These are phyloP conservation scores for Dicranocentrus wangi DNA, from an alignment of 2,888 invertebrate genomes.

Conservation along the genomic window DNA sequence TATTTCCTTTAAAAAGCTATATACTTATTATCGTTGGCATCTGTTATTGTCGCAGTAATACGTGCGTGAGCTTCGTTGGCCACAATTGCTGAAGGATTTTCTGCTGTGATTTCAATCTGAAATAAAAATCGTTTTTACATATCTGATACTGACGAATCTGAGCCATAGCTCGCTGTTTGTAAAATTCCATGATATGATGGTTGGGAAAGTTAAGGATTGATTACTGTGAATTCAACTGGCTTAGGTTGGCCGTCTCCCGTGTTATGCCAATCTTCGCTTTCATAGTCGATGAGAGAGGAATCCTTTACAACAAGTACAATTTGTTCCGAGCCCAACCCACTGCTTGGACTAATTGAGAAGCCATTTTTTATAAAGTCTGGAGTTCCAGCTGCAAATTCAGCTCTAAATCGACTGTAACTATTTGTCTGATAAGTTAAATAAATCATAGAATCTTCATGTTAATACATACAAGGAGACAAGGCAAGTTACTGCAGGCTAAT, in stretches of 20 bases:
- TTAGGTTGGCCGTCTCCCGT: neutral
- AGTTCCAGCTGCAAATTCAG: constrained; percentile 17
- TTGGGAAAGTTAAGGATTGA: neutral
- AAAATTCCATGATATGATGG: neutral
- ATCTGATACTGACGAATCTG: neutral
- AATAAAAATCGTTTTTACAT: neutral
- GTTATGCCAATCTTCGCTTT: constrained; percentile 14
- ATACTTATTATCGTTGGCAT: constrained; percentile 56
- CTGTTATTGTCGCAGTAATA: constrained; percentile 27
- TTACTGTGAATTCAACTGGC: neutral
- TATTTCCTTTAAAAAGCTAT: neutral
- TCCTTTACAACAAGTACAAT: constrained; percentile 29
- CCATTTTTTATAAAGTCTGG: constrained; percentile 22
- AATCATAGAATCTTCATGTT: constrained; percentile 5
- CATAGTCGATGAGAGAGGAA: too few species aligned
- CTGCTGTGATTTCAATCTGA: constrained; percentile 48
- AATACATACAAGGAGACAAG: neutral
- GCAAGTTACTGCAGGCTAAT: too few species aligned
- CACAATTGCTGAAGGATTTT: constrained; percentile 7
- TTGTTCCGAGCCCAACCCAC: constrained; percentile 3
- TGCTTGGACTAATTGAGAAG: constrained; percentile 47
- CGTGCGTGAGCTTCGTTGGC: too few species aligned
- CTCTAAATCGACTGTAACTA: constrained; percentile 28
- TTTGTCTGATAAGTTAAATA: constrained; percentile 32
- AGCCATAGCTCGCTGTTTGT: neutral